Base-by-base conservation (phyloP, 2,888 invertebrate species). In the Lithophane ornitopus region DNA sequence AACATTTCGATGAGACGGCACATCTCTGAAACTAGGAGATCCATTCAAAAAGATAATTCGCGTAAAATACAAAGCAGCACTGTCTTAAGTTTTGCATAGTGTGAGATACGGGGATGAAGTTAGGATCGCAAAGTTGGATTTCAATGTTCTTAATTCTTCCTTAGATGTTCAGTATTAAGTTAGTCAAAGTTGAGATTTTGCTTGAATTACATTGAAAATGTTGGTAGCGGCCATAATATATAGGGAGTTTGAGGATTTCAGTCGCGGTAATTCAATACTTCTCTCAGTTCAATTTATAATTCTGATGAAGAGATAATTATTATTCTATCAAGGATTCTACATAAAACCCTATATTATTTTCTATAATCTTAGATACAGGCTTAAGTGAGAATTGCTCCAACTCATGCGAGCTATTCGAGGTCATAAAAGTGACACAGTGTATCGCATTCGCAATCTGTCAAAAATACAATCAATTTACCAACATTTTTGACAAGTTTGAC, bases 31-130 rank as follows among this genome's bases (percentile, higher is more conserved):
- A 86, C 80, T 85, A 83, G 62, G 72, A 81, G 83, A 86, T 85
- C 83, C 79, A 81, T 88, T 89, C 85, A 84, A 80, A 85, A 85
- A 88, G 88, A 88, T 89, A 89, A 88, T 89, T 81, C 85, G 70
- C 78, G 85, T 78, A 83, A 85, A 89, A 87, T 85, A 88, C 87
- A 85, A 88, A 81, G 85, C 88, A 62, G 74, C 34, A 63, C 76
- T 73, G 82, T 86, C 83, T 86, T 85, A 82, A 86, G 85, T 84
- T 86, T 78, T 73, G 80, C 73, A 76, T 81, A 76, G 79, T 81
- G 73, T 83, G 73, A 73, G 72, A 82, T 80, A 88, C 88, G 80
- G 85, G 67, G 65, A 80, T 19, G 34, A 80, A 88, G 83, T 88
- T 88, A 75, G 46, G 75, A 65, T 67, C 76, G 74, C 76, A 56